Percentiles rank a stretch among this genome's conserved stretches.
phyloP scores from a whole-genome alignment of 2,113 vertebrate genomes.

The Pongo abelii region DNA sequence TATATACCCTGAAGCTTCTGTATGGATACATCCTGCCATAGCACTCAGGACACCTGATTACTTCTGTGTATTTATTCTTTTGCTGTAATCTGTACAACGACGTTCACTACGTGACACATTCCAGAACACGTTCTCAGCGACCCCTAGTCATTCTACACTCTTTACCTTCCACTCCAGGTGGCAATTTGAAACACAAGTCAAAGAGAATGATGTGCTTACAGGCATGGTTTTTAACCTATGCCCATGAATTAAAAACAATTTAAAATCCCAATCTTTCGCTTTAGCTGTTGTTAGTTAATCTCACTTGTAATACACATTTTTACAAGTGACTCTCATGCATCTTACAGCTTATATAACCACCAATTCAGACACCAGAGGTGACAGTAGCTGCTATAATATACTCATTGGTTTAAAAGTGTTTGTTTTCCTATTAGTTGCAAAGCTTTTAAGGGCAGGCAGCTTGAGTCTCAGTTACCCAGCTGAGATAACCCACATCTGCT shows the following conservation, averaged over 20 bases:
- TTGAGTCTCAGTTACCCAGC: not conserved
- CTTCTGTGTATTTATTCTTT: not conserved
- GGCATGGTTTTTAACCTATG: not conserved
- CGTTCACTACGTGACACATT: not conserved
- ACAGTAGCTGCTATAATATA: not conserved
- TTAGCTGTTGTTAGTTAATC: not conserved
- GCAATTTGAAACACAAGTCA: not conserved
- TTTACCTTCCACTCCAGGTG: not conserved
- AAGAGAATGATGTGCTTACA: not conserved
- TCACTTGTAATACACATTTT: not conserved
- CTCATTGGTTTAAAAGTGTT: not conserved
- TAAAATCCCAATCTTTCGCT: not conserved
- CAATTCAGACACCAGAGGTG: not conserved
- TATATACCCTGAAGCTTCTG: not conserved
- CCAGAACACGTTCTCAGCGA: not conserved
- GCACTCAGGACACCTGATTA: not conserved
- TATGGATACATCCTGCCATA: not conserved
- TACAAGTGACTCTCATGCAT: not conserved
- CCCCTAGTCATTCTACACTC: fast-evolving
- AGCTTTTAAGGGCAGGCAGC: not conserved
- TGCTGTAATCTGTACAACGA: not conserved
- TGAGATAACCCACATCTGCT: not conserved
- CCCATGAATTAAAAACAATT: not conserved
- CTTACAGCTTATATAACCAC: not conserved
- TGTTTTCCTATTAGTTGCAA: not conserved